A percentile compares a stretch with the other conserved stretches of the same genome.
phyloP scores from a whole-genome alignment of 2,797 vertebrate species.

The Eulemur mongoz region DNA sequence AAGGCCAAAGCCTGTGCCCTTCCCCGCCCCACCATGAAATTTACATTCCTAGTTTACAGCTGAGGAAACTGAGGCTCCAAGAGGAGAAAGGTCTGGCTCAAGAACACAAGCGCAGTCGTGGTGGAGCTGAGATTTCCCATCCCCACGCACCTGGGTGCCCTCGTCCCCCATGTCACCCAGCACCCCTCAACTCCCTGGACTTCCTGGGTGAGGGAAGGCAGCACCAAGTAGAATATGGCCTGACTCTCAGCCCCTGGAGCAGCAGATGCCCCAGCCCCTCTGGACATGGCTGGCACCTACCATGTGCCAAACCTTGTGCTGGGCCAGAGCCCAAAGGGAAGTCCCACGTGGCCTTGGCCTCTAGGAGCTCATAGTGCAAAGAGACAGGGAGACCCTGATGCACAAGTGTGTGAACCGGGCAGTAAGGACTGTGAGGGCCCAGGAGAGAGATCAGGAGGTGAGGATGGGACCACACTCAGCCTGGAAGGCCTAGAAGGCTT shows the following conservation, averaged over 20 bases:
- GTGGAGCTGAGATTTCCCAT: background rate
- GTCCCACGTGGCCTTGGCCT: background rate
- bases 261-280: background rate
- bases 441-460: background rate
- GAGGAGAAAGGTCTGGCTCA: background rate
- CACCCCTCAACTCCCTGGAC: background rate
- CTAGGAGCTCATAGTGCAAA: background rate
- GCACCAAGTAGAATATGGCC: background rate
- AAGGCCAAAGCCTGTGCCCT: background rate
- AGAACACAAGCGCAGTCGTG: background rate
- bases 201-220: background rate
- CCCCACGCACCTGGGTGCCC: accelerated
- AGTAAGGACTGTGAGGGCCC: background rate
- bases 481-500: background rate
- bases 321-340: background rate
- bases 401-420: background rate
- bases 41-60: background rate
- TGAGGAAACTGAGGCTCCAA: background rate
- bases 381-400: background rate
- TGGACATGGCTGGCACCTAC: background rate
- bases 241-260: background rate
- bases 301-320: background rate
- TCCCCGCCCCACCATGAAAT: background rate
- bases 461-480: background rate
- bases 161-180: background rate